These are phyloP conservation scores for Aphidoletes aphidimyza DNA, from an alignment of 2,888 invertebrate genomes.

Conservation along the genomic window DNA sequence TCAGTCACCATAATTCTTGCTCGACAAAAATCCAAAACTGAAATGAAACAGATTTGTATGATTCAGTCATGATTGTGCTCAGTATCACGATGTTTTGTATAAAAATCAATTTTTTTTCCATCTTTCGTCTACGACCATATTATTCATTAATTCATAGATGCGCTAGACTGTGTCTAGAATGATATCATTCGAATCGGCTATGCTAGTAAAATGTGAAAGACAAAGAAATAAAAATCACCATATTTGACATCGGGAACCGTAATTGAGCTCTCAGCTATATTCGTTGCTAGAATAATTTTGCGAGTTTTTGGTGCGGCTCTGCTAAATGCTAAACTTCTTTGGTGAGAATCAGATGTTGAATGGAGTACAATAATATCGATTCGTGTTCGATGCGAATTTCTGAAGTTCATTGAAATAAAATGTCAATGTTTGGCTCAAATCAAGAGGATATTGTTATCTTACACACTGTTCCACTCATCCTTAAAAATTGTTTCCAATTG, in stretches of 20 bases:
- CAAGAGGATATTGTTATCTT: neutral
- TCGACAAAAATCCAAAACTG: conserved; percentile 94
- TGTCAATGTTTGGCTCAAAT: neutral
- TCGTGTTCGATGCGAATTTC: neutral
- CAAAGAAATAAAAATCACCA: conserved; percentile 57
- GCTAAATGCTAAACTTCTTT: conserved; percentile 67
- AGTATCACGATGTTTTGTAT: too few relatives aligned
- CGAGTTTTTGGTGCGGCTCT: conserved; percentile 62
- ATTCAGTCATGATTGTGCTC: neutral
- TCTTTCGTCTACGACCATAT: too few relatives aligned
- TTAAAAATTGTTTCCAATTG: conserved; percentile 69
- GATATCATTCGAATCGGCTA: too few relatives aligned
- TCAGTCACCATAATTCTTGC: conserved; percentile 85
- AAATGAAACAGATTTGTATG: too few relatives aligned
- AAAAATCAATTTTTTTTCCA: too few relatives aligned
- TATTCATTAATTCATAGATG: too few relatives aligned
- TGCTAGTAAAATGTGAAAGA: too few relatives aligned
- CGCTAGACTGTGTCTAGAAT: too few relatives aligned
- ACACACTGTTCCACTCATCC: conserved; percentile 5
- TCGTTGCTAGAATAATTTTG: conserved; percentile 89
- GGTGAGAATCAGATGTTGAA: conserved; percentile 82
- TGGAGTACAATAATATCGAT: conserved; percentile 69
- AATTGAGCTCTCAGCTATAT: conserved; percentile 92
- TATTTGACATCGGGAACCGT: conserved; percentile 89
- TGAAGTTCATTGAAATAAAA: neutral